Base-by-base conservation (phyloP, 2,888 invertebrate species). In the Anoncus sp. region DNA sequence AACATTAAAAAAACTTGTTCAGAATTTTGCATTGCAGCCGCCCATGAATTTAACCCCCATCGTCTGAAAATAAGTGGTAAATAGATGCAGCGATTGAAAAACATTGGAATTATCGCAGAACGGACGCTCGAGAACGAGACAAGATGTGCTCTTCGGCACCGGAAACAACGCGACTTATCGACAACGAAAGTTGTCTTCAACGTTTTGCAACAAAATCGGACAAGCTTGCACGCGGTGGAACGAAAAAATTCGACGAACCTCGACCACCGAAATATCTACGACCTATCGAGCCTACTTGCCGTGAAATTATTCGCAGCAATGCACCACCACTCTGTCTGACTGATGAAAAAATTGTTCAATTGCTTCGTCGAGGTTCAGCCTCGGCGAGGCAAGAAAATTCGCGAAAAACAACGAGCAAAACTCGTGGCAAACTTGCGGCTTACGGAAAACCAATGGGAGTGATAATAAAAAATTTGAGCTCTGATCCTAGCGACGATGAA, bases 381-480 rank as follows among this genome's bases (percentile, higher is more conserved):
- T 78, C 78, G 18, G 71, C 71, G 43, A 43, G 74, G 2, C 62
- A 75, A 38, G 71, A 75, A 27, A 57, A 43, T 38, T 24, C 35
- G 10, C 62, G 62, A 12, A 75, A 62, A 66, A 49, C 65, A 1
- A 22, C 3, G 2, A 66, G 3, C 20, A 43, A 63, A 18, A 16
- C 57, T 47, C 10, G 20, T 51, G 22, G 60, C 43, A 55, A 67
- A 24, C 43, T 72, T 47, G 27, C 43, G 3, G 27, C 22, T 12
- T 18, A 16, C 3, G 66, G 35, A 27, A 66, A 67, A 51, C 62
- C 74, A 1, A 77, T 57, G 5, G 80, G 81, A 6, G 43, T 83
- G 12, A 67, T 82, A 12, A 73, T 84, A n/a, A 79, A 84, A 40
- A 84, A 87, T 59, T 81, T 84, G 4, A 86, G 83, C 38, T 85